Evolutionary conservation across 2,797 vertebrate species (phyloP).

Genomic region (Ataeniobius toweri): DNA sequence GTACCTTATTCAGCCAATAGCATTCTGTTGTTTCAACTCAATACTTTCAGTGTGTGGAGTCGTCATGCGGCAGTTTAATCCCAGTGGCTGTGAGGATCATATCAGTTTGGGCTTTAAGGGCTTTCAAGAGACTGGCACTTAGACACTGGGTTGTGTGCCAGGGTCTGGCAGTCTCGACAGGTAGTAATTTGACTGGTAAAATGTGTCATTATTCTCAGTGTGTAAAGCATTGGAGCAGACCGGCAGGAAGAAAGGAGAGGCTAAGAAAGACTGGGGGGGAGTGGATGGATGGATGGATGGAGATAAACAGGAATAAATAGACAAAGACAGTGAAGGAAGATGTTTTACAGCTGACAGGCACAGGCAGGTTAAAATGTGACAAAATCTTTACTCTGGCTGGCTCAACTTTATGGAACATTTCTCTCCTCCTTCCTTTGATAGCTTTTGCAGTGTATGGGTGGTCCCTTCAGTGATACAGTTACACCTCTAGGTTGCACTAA

Average conservation of each 20-base stretch:
- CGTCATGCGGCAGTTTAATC: conserved; percentile 51
- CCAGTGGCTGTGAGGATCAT: conserved; percentile 62
- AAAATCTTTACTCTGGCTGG: conserved; percentile 47
- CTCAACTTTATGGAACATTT: conserved; percentile 53
- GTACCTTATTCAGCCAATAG: conserved; percentile 36
- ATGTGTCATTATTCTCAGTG: conserved; percentile 79
- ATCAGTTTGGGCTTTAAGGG: conserved; percentile 63
- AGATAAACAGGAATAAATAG: conserved; percentile 34
- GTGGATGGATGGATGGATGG: conserved; percentile 13
- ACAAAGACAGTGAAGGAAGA: conserved; percentile 23
- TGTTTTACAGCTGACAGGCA: conserved; percentile 30
- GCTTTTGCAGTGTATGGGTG: conserved; percentile 67
- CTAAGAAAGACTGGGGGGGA: conserved; percentile 7
- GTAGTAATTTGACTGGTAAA: conserved; percentile 78
- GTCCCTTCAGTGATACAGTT: conserved; percentile 54
- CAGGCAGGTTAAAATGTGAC: conserved; percentile 38
- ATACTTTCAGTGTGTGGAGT: conserved; percentile 48
- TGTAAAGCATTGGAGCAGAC: conserved; percentile 57
- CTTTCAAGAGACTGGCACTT: conserved; percentile 68
- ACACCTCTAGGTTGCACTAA: conserved; percentile 35
- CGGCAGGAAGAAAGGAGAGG: conserved; percentile 22
- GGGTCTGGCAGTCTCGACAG: conserved; percentile 65
- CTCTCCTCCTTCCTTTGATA: conserved; percentile 46
- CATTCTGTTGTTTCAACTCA: conserved; percentile 56
- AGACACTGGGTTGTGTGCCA: conserved; percentile 62